Evolutionary conservation across 1,140 invertebrate genomes (phyloP).

Genomic region (Orchesella cincta): DNA sequence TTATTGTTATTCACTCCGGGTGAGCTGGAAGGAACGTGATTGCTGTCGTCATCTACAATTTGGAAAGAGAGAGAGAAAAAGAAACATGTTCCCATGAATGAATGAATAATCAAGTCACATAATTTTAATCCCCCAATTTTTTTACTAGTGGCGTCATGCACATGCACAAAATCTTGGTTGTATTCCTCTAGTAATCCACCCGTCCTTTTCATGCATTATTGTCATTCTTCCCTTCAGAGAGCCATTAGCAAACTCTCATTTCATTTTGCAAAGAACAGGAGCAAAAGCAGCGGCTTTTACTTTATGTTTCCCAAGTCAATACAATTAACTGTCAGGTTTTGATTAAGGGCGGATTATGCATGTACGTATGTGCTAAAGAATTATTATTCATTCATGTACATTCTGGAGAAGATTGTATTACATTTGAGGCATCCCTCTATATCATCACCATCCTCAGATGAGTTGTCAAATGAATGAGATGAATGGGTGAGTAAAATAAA

Average conservation of each 20-base stretch:
- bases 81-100: not conserved
- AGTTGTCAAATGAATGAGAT: not conserved
- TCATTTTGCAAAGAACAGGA: conserved; percentile 1
- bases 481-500: conserved; percentile 5
- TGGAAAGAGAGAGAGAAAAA: not conserved
- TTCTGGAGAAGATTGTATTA: not conserved
- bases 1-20: conserved; percentile 49
- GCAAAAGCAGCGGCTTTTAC: not conserved
- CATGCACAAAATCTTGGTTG: no score
- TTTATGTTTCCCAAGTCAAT: conserved; percentile 36
- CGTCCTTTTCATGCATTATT: no score
- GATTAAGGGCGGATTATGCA: conserved; percentile 46
- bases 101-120: not conserved
- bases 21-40: conserved; percentile 43
- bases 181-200: no score
- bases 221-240: conserved; percentile 10
- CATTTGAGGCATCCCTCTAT: not conserved
- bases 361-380: no score
- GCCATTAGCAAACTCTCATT: conserved; percentile 13
- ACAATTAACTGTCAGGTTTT: conserved; percentile 45
- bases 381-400: not conserved
- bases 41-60: conserved; percentile 48
- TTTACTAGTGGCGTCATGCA: not conserved
- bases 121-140: not conserved
- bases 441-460: not conserved